Evolutionary conservation across 2,113 vertebrate genomes (phyloP).

Genomic region (Symphodus melops): DNA sequence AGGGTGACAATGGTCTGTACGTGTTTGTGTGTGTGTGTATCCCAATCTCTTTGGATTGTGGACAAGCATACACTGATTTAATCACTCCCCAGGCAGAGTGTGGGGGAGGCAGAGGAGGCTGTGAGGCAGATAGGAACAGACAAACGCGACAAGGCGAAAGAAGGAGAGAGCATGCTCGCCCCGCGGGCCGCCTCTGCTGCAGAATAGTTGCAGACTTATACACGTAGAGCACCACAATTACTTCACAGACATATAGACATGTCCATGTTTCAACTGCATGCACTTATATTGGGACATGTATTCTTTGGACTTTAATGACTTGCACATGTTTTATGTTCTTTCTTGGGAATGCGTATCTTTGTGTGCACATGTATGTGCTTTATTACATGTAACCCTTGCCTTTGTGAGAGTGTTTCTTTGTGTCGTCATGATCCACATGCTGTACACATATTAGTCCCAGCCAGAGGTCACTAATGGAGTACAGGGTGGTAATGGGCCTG

Average conservation of each 20-base stretch:
- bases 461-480: slow-evolving; percentile 77
- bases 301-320: background rate
- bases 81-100: slow-evolving; percentile 78
- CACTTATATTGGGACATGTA: background rate
- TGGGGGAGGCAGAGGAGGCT: slow-evolving; percentile 74
- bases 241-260: slow-evolving; percentile 19
- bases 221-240: slow-evolving; percentile 39
- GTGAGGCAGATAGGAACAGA: slow-evolving; percentile 82
- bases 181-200: slow-evolving; percentile 55
- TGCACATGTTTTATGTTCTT: background rate
- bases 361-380: slow-evolving; percentile 11
- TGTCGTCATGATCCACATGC: slow-evolving; percentile 35
- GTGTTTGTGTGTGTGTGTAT: slow-evolving; percentile 47
- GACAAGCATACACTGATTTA: slow-evolving; percentile 81
- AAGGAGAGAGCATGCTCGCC: slow-evolving; percentile 67
- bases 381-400: slow-evolving; percentile 45
- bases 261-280: background rate
- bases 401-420: slow-evolving; percentile 28
- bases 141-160: slow-evolving; percentile 82
- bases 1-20: slow-evolving; percentile 35
- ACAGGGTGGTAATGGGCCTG: slow-evolving; percentile 75
- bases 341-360: slow-evolving; percentile 7
- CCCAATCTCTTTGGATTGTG: slow-evolving; percentile 74
- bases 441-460: slow-evolving; percentile 60
- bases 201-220: slow-evolving; percentile 69